Conservation (phyloP, 2,888 invertebrate genomes). For the Monopis laevigella region DNA sequence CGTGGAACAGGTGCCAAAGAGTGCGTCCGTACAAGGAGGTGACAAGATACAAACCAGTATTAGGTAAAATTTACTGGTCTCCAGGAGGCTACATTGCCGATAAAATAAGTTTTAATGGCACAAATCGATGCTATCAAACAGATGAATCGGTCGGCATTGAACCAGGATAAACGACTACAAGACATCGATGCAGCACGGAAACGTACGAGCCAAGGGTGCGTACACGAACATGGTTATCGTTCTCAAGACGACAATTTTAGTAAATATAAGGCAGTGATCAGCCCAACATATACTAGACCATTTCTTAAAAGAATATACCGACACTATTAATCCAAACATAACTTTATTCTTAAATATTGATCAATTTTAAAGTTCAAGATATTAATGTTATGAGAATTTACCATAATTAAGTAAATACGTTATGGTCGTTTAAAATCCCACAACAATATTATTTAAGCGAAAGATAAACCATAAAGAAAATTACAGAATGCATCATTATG, state of each 20-base stretch:
- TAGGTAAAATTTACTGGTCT: constrained; percentile 45
- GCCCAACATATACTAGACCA: too few species aligned
- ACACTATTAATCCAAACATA: too few species aligned
- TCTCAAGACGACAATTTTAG: too few species aligned
- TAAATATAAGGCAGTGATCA: too few species aligned
- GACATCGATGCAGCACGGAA: constrained; percentile 28
- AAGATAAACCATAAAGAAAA: constrained; percentile 19
- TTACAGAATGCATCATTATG: constrained; percentile 30
- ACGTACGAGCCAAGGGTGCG: constrained; percentile 29
- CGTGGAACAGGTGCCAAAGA: constrained; percentile 36
- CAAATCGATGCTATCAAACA: constrained; percentile 44
- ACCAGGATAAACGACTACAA: constrained; percentile 34
- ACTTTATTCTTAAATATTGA: too few species aligned
- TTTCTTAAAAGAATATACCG: too few species aligned
- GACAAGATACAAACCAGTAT: constrained; percentile 44
- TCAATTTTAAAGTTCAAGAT: too few species aligned
- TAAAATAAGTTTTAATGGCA: constrained; percentile 44
- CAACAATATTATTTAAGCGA: constrained; percentile 12
- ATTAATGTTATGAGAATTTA: too few species aligned
- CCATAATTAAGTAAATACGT: constrained; percentile 16
- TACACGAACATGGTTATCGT: too few species aligned
- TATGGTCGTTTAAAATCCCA: constrained; percentile 15
- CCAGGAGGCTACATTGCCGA: constrained; percentile 28
- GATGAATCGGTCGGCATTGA: constrained; percentile 33
- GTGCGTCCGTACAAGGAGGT: constrained; percentile 36